A percentile compares a stretch with the other conserved stretches of the same genome.
Conservation (phyloP, 2,888 invertebrate species). For the Tenthredo livida region DNA sequence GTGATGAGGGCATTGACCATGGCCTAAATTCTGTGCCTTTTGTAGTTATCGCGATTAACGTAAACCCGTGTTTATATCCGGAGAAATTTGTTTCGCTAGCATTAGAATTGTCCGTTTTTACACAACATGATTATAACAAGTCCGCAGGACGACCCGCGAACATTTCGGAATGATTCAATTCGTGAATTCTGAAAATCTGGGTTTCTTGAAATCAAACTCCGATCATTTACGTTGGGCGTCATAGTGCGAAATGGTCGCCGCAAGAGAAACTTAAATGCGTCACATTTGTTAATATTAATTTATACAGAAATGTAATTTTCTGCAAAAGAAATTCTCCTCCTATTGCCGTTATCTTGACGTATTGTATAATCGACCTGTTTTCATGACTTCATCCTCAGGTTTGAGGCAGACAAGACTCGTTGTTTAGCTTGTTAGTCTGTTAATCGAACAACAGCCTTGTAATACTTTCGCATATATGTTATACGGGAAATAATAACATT, state of each 20-base stretch:
- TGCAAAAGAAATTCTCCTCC: not conserved
- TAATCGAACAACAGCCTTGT: constrained; percentile 22
- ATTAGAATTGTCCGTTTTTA: not conserved
- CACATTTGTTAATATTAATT: not conserved
- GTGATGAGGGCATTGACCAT: constrained; percentile 15
- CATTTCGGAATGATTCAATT: not conserved
- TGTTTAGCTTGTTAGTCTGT: not conserved
- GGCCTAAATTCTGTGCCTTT: not conserved
- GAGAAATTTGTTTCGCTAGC: not conserved
- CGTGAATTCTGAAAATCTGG: not conserved
- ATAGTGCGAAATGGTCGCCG: not conserved
- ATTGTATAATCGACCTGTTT: constrained; percentile 1
- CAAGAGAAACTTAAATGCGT: not conserved
- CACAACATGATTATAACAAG: not conserved
- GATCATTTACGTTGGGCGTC: not conserved
- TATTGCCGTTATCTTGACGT: not conserved
- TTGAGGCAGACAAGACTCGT: not conserved
- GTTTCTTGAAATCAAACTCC: not conserved
- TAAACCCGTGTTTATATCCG: not conserved
- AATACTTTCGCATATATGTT: not conserved
- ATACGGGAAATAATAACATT: not conserved
- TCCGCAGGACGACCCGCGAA: not conserved
- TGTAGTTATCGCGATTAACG: not conserved
- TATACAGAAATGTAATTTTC: not conserved
- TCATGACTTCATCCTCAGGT: not conserved